These are phyloP conservation scores for Macheiramphus alcinus DNA, from an alignment of 2,113 vertebrate genomes.

Conservation along the genomic window DNA sequence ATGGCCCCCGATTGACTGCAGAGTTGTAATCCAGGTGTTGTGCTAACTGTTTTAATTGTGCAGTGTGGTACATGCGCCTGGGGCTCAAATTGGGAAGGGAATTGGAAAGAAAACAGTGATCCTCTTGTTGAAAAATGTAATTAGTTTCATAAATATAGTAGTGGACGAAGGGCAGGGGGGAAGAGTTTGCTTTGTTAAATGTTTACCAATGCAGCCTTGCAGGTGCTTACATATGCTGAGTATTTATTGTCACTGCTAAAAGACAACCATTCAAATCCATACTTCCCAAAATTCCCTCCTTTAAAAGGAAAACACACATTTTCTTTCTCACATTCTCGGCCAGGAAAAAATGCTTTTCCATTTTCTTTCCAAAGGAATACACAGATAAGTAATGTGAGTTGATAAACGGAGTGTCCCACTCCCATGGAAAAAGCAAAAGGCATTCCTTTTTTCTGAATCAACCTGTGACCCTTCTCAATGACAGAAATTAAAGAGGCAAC, in stretches of 20 bases:
- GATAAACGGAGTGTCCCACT: not conserved
- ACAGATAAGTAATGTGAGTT: not conserved
- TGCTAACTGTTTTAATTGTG: conserved; percentile 61
- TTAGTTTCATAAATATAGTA: conserved; percentile 28
- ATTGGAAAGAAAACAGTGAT: conserved; percentile 38
- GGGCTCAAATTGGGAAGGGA: conserved; percentile 28
- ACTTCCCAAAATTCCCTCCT: not conserved
- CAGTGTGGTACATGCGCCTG: not conserved
- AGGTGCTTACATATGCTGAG: not conserved
- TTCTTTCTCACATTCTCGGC: not conserved
- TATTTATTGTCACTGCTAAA: not conserved
- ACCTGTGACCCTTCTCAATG: not conserved
- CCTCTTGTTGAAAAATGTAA: conserved; percentile 47
- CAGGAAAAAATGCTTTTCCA: not conserved
- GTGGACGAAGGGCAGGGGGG: not conserved
- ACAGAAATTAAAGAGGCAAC: not conserved
- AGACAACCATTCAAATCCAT: not conserved
- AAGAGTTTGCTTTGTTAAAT: not conserved
- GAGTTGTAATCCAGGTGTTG: conserved; percentile 62
- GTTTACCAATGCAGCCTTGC: not conserved
- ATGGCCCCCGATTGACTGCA: not conserved
- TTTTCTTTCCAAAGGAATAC: not conserved
- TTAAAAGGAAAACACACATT: not conserved
- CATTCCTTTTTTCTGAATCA: not conserved
- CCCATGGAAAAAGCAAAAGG: not conserved